Evolutionary conservation across 2,797 vertebrate species (phyloP), one percentile per base, ranked within the genome.

Genomic region (Acridotheres tristis): DNA sequence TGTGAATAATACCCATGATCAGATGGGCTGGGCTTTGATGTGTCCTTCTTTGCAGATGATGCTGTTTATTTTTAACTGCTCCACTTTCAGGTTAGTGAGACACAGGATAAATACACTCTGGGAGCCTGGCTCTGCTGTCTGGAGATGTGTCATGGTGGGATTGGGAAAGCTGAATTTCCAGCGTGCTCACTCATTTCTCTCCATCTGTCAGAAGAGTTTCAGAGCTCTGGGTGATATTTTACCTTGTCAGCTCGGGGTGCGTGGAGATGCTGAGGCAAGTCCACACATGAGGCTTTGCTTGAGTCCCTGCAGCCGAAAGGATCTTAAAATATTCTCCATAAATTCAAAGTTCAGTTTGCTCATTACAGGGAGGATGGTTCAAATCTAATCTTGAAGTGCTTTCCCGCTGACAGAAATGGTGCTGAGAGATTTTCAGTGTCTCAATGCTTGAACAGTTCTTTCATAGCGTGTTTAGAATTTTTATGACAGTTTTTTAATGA

Each of bases 381-480:
- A 55, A n/a, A 51, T 38, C 53, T 79, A 53, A 48, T 40, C 77
- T 88, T 47, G 57, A 13, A 76, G 85, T 32, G 51, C 43, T 93
- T 69, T 73, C 57, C n/a, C 1, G 45, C 89, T 95, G 94, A 92
- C 81, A 74, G 92, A 92, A 85, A 30, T 4, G 84, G 51, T 80
- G 89, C 29, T 89, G 95, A 93, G 92, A 93, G 94, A 92, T 89
- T 73, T 69, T 54, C 88, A 47, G 89, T 11, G 67, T 69, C 85
- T 75, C 74, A 29, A 0, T 38, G 55, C 77, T 89, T 0, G 11
- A 82, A 20, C n/a, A 29, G 55, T 36, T 87, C 89, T 89, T 90
- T 86, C 71, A 19, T 40, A 30, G 42, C 0, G 0, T 48, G 42
- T 57, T 93, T 42, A 34, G 43, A 59, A 16, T 26, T 66, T 82